Evolutionary conservation across 2,797 vertebrate species (phyloP), one percentile per base, ranked within the genome.

Genomic region (Arctocebus calabarensis): DNA sequence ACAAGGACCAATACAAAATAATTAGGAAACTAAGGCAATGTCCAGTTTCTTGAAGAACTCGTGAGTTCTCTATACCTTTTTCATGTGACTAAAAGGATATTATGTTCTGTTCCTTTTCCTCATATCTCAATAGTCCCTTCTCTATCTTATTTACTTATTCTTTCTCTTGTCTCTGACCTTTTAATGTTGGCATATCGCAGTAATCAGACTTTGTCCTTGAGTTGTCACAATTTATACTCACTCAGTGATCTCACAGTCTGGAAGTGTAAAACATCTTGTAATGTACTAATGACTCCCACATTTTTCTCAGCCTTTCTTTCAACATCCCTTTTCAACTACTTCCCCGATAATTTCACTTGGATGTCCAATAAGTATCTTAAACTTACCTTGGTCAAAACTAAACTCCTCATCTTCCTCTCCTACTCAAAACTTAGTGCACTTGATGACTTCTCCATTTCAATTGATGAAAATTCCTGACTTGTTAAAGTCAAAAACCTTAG

Each of bases 311-410:
- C 10, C 40, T 79, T 34, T 92, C 59, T 84, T 74, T n/a, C 37
- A 86, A n/a, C 22, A 81, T 61, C 43, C 37, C 55, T 88, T 87
- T 96, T 84, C 17, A 68, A 40, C 64, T 75, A 59, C 52, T 61
- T 92, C 40, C 37, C 73, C 12, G 1, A 62, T 61, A 61, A 91
- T 75, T 82, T 78, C 32, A 82, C 20, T 48, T 77, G 20, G 32
- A 62, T 90, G 13, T 71, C 23, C 88, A 79, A 71, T 88, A 45
- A 2, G 2, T 68, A 68, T 73, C 57, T 94, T 81, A 82, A 88
- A 85, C n/a, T 52, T 77, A 48, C 43, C 25, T 73, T 84, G n/a
- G 45, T 43, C 16, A 71, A 82, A 79, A 78, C 12, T 8, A 22
- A 83, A 59, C 19, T 90, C 27, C 45, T 87, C 2, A 17, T 85